Conservation (phyloP, 1,140 invertebrate genomes). For the Lerema accius region DNA sequence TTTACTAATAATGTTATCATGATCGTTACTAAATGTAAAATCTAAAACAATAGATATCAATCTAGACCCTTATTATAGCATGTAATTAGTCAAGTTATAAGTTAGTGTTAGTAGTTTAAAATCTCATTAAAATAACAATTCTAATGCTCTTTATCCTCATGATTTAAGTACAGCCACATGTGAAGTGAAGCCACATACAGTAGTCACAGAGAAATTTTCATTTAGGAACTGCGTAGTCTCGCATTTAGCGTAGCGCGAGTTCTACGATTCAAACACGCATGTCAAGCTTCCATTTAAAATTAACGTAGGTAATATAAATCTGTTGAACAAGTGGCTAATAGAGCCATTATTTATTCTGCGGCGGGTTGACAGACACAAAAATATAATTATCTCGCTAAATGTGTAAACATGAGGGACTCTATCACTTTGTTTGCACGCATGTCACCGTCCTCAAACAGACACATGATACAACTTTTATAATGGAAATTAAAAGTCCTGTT, state of each 20-base stretch:
- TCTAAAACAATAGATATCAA: too few relatives aligned
- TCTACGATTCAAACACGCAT: slow-evolving; percentile 17
- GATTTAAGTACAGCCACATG: too few relatives aligned
- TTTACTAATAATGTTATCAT: background rate
- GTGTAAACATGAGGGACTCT: slow-evolving; percentile 66
- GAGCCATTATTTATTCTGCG: slow-evolving; percentile 55
- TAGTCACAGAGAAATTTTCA: too few relatives aligned
- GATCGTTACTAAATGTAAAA: too few relatives aligned
- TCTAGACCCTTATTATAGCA: too few relatives aligned
- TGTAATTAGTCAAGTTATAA: too few relatives aligned
- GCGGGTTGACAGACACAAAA: slow-evolving; percentile 59
- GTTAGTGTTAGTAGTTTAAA: too few relatives aligned
- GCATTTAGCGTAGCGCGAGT: background rate
- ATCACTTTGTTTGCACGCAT: slow-evolving; percentile 63
- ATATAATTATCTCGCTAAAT: slow-evolving; percentile 68
- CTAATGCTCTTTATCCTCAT: too few relatives aligned
- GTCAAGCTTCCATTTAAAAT: slow-evolving; percentile 34
- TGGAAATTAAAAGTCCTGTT: slow-evolving; percentile 21
- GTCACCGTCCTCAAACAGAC: slow-evolving; percentile 29
- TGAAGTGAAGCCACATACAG: too few relatives aligned
- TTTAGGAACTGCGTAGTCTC: background rate
- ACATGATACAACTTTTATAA: slow-evolving; percentile 14
- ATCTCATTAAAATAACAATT: too few relatives aligned
- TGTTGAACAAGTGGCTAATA: slow-evolving; percentile 53
- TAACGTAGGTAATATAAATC: slow-evolving; percentile 44